Evolutionary conservation across 1,140 invertebrate species (phyloP).

Genomic region (Brachionus angularis): DNA sequence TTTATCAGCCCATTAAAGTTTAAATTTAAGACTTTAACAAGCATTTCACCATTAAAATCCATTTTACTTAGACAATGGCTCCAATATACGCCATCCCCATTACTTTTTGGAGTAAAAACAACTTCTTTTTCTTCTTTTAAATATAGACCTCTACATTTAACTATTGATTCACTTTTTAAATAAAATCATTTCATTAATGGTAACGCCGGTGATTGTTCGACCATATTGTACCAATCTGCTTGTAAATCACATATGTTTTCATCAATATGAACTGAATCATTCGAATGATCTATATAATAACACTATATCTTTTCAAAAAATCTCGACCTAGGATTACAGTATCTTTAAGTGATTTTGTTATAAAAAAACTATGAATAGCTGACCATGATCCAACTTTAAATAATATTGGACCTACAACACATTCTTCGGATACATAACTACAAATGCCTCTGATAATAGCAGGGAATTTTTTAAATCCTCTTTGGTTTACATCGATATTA

Average conservation of each 20-base stretch:
- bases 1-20: neutral
- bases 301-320: neutral
- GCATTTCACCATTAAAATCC: slow-evolving; percentile 1
- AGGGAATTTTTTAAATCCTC: neutral
- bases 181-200: neutral
- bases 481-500: neutral
- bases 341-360: neutral
- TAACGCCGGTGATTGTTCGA: neutral
- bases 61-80: neutral
- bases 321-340: neutral
- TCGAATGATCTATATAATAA: neutral
- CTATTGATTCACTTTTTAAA: neutral
- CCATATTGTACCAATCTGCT: neutral
- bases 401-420: neutral
- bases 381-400: slow-evolving; percentile 8
- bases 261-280: neutral
- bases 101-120: too few relatives aligned
- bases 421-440: neutral
- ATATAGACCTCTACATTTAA: neutral
- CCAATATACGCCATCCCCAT: too few relatives aligned
- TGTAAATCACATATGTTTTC: neutral
- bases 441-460: neutral
- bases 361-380: slow-evolving; percentile 16
- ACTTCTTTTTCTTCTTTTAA: neutral
- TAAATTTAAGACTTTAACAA: too few relatives aligned